phyloP scores from a whole-genome alignment of 2,113 vertebrate species.

The Hepsetus odoe region DNA sequence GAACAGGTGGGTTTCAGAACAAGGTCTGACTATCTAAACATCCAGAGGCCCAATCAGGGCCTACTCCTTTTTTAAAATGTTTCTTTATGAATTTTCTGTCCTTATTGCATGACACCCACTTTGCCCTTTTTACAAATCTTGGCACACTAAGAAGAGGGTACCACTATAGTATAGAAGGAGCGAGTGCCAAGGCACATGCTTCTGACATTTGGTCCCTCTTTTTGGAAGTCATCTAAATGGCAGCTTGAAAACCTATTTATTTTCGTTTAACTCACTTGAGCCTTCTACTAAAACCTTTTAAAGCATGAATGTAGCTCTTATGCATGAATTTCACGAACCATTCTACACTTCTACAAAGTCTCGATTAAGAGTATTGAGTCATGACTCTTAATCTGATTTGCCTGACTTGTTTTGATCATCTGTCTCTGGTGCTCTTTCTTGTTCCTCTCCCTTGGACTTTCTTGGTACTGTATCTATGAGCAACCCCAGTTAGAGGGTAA shows the following conservation, averaged over 20 bases:
- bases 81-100: slow-evolving; percentile 10
- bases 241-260: background rate
- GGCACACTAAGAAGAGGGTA: background rate
- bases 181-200: background rate
- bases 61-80: background rate
- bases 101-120: background rate
- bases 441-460: slow-evolving; percentile 10
- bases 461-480: no score
- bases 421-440: background rate
- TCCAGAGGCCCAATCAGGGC: slow-evolving; percentile 14
- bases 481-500: no score
- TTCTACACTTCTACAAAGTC: no score
- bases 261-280: background rate
- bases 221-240: no score
- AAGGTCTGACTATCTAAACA: slow-evolving; percentile 32
- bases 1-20: slow-evolving; percentile 68
- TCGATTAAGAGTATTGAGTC: no score
- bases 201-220: background rate
- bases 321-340: no score
- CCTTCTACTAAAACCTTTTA: no score
- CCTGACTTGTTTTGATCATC: no score
- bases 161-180: background rate
- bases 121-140: slow-evolving; percentile 7
- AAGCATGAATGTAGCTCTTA: no score
- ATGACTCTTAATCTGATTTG: no score